A percentile compares a stretch with the other conserved stretches of the same genome.
Evolutionary conservation across 2,797 vertebrate species (phyloP).

Genomic region (Sylvilagus floridanus): DNA sequence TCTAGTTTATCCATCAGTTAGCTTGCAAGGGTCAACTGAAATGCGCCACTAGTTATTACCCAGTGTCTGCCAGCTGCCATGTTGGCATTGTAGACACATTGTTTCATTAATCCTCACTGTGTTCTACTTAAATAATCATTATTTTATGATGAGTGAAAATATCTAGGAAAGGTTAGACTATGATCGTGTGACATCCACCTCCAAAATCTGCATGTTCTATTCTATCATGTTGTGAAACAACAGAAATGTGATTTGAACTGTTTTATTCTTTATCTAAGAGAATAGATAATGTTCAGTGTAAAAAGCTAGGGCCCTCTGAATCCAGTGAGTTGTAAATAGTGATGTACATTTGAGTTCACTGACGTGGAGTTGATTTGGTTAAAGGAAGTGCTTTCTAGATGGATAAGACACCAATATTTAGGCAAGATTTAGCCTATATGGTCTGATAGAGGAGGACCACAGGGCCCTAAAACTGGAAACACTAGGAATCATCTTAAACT

Average conservation of each 20-base stretch:
- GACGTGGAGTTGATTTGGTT: neutral
- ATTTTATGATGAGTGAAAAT: constrained; percentile 8
- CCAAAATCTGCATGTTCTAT: neutral
- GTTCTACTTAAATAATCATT: constrained; percentile 1
- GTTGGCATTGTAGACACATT: neutral
- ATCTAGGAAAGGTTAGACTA: neutral
- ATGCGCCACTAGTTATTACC: neutral
- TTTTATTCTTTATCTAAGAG: constrained; percentile 33
- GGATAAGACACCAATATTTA: neutral
- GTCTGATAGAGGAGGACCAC: neutral
- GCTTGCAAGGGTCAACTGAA: neutral
- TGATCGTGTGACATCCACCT: neutral
- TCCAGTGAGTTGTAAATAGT: neutral
- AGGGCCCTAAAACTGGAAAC: neutral
- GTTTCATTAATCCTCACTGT: neutral
- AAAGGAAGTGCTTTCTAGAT: neutral
- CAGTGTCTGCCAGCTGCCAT: neutral
- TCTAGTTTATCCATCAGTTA: neutral
- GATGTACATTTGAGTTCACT: neutral
- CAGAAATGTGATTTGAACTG: neutral
- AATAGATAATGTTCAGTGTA: neutral
- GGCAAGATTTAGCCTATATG: neutral
- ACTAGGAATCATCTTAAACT: neutral
- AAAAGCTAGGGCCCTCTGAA: neutral
- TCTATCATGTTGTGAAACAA: neutral